These are phyloP conservation scores for Coccyzus lansbergi DNA, from an alignment of 2,797 vertebrate genomes.

Conservation along the genomic window DNA sequence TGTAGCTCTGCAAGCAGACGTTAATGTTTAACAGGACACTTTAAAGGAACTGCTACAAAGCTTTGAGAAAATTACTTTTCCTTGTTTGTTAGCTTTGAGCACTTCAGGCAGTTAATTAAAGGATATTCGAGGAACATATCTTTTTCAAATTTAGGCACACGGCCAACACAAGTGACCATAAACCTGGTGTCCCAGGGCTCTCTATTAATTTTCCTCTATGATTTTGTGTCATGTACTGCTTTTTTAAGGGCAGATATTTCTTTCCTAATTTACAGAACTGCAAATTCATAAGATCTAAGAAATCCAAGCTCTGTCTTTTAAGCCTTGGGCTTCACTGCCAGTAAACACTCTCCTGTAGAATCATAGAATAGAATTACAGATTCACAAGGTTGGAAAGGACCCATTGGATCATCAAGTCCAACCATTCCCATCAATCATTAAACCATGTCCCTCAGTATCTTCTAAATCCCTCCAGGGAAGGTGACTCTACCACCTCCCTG, in stretches of 20 bases:
- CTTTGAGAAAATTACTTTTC: background rate
- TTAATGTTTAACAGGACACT: background rate
- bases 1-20: background rate
- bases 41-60: background rate
- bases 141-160: background rate
- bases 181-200: background rate
- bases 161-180: background rate
- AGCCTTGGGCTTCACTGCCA: background rate
- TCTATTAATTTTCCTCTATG: background rate
- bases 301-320: background rate
- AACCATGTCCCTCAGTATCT: too few relatives aligned
- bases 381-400: too few relatives aligned
- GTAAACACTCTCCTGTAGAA: background rate
- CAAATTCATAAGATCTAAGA: background rate
- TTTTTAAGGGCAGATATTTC: background rate
- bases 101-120: conserved; percentile 39
- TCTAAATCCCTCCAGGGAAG: too few relatives aligned
- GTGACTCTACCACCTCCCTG: too few relatives aligned
- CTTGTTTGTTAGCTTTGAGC: conserved; percentile 12
- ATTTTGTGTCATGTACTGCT: background rate
- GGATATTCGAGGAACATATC: background rate
- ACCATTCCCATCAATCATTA: too few relatives aligned
- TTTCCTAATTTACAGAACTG: background rate
- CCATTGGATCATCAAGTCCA: too few relatives aligned
- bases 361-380: too few relatives aligned